A percentile compares a stretch with the other conserved stretches of the same genome.
These are phyloP conservation scores for Archocentrus centrarchus DNA, from an alignment of 2,113 vertebrate genomes.

Conservation along the genomic window DNA sequence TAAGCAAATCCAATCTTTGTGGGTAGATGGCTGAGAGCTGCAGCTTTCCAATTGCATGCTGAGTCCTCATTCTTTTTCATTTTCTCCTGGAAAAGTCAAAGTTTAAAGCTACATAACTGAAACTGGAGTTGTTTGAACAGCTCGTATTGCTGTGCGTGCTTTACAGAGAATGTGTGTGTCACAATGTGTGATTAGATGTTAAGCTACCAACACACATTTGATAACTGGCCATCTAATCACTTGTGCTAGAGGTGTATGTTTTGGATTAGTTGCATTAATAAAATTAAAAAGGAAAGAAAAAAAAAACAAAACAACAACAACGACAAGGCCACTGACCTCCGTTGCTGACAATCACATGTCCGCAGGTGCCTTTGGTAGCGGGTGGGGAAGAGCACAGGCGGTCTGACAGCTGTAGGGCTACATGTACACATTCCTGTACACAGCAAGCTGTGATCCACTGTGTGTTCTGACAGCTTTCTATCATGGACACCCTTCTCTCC, in stretches of 20 bases:
- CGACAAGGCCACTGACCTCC: background rate
- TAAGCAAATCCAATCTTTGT: background rate
- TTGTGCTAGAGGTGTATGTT: background rate
- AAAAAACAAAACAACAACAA: background rate
- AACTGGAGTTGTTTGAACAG: background rate
- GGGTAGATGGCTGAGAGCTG: background rate
- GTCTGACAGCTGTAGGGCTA: background rate
- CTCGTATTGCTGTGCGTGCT: background rate
- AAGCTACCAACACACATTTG: background rate
- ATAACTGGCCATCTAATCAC: background rate
- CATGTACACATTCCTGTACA: background rate
- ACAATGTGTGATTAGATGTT: too few species aligned
- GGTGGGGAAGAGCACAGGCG: background rate
- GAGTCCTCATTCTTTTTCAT: background rate
- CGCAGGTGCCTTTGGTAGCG: background rate
- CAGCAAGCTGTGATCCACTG: background rate
- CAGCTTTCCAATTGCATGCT: background rate
- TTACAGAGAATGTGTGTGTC: background rate
- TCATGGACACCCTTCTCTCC: background rate
- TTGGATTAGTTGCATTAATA: background rate
- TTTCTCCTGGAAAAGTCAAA: background rate
- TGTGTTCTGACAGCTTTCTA: background rate
- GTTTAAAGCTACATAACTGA: background rate
- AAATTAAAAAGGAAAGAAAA: too few species aligned
- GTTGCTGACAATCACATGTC: background rate